These are phyloP conservation scores for Campoletis sonorensis DNA, from an alignment of 1,140 invertebrate species.

Conservation along the genomic window DNA sequence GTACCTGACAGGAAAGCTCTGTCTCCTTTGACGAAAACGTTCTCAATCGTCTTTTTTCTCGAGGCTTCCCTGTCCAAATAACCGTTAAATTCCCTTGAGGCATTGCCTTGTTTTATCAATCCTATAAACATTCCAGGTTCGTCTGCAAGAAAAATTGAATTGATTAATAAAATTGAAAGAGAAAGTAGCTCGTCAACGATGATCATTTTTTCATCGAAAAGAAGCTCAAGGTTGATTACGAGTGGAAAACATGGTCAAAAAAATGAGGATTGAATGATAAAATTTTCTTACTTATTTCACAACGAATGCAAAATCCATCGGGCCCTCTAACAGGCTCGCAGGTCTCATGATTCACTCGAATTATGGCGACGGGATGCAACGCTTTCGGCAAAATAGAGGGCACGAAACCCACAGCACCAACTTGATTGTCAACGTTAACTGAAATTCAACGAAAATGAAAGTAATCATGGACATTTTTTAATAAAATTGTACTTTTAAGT, in stretches of 20 bases:
- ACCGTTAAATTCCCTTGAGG: constrained; percentile 78
- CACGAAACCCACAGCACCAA: constrained; percentile 86
- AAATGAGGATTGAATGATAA: too few species aligned
- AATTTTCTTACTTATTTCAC: constrained; percentile 77
- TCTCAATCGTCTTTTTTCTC: constrained; percentile 82
- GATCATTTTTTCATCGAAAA: not conserved
- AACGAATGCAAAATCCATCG: constrained; percentile 81
- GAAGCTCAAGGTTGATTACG: too few species aligned
- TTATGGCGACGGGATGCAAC: constrained; percentile 78
- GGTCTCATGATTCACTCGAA: constrained; percentile 79
- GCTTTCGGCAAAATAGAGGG: constrained; percentile 79
- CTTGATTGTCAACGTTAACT: constrained; percentile 83
- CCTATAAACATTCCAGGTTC: constrained; percentile 89
- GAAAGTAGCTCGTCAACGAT: not conserved
- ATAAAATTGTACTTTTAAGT: too few species aligned
- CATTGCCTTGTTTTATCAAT: constrained; percentile 80
- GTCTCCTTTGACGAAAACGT: constrained; percentile 86
- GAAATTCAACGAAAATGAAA: constrained; percentile 56
- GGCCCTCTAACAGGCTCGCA: constrained; percentile 78
- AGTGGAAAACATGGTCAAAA: too few species aligned
- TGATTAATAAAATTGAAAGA: not conserved
- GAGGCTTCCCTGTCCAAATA: constrained; percentile 83
- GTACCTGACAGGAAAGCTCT: constrained; percentile 83
- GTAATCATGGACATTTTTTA: constrained; percentile 16
- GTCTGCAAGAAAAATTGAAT: constrained; percentile 69